Conservation (phyloP, 2,797 vertebrate genomes). For the Valencia hispanica region DNA sequence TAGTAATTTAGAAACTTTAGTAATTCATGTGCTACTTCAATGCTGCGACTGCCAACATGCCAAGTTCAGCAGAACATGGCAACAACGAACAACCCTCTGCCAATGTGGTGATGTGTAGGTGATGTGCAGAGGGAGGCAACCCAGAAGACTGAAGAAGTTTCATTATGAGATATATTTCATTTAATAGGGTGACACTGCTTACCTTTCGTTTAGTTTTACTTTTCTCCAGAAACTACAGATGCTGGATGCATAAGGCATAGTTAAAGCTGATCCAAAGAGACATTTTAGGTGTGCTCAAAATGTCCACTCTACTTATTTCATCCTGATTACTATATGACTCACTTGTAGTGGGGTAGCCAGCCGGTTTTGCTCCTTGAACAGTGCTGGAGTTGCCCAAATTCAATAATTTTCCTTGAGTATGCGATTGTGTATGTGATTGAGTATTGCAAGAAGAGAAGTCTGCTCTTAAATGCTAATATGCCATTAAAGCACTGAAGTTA, state of each 20-base stretch:
- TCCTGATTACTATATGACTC: too few relatives aligned
- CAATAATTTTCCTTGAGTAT: too few relatives aligned
- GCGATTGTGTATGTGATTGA: too few relatives aligned
- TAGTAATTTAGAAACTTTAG: conserved; percentile 64
- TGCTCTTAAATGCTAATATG: too few relatives aligned
- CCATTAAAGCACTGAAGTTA: too few relatives aligned
- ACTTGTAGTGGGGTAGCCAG: too few relatives aligned
- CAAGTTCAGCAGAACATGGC: conserved; percentile 42
- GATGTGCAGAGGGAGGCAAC: conserved; percentile 26
- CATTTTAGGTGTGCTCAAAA: conserved; percentile 11
- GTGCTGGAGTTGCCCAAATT: too few relatives aligned
- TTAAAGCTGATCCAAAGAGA: conserved; percentile 39
- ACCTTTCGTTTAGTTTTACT: conserved; percentile 19
- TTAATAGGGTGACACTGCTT: conserved; percentile 13
- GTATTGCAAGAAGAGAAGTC: too few relatives aligned
- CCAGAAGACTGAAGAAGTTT: conserved; percentile 26
- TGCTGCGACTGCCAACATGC: conserved; percentile 14
- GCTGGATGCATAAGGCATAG: conserved; percentile 47
- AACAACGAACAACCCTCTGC: conserved; percentile 25
- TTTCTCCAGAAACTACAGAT: conserved; percentile 36
- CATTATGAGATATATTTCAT: conserved; percentile 74
- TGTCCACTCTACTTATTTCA: too few relatives aligned
- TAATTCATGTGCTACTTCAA: conserved; percentile 59
- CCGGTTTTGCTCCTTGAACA: too few relatives aligned
- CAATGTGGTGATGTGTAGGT: conserved; percentile 4